Base-by-base conservation (phyloP, 2,113 vertebrate species). In the Prietella phreatophila region DNA sequence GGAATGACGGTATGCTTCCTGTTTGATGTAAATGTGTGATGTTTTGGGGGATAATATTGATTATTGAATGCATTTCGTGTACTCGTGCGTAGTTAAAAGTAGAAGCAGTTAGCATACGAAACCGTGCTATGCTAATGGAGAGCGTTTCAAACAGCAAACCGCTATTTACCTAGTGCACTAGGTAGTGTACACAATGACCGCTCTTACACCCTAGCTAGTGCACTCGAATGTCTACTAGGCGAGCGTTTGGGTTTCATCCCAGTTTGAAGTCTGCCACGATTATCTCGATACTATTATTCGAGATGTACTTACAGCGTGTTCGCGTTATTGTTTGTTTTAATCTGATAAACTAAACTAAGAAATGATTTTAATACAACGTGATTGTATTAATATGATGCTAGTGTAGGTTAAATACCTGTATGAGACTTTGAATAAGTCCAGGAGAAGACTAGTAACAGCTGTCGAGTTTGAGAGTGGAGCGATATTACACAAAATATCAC, bases 1-100 rank as follows among this genome's bases (percentile, higher is more conserved):
- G 92, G 83, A 86, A 96, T 96, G 95, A 91, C 94, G 93, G 95
- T 95, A 91, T 33, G 80, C 20, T 71, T 73, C 0, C 53, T 56
- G 22, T 80, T 55, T 80, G 39, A 4, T n/a, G 30, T 65, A 36
- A 17, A 2, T 13, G 33, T 22, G 9, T 71, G 1, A 33, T 17
- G 13, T 39, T 82, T 19, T 53, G 20, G 27, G 27, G 36, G 1
- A 4, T 22, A 53, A 25, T 63, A 15, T 17, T 75, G 9, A 81
- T 27, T 4, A 69, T 5, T n/a, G 1, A 3, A 39, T 9, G 53
- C 2, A 8, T 17, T 20, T 9, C 25, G 1, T 71, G 69, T 25
- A 2, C 69, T 50, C 7, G 47, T 39, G 9, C n/a, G 10, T 14
- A 55, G 4, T 5, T 75, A 4, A 85, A 85, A 76, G 36, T 73